Percentiles rank a stretch among this genome's conserved stretches.
Evolutionary conservation across 2,113 vertebrate genomes (phyloP).

Genomic region (Dermatemys mawii): DNA sequence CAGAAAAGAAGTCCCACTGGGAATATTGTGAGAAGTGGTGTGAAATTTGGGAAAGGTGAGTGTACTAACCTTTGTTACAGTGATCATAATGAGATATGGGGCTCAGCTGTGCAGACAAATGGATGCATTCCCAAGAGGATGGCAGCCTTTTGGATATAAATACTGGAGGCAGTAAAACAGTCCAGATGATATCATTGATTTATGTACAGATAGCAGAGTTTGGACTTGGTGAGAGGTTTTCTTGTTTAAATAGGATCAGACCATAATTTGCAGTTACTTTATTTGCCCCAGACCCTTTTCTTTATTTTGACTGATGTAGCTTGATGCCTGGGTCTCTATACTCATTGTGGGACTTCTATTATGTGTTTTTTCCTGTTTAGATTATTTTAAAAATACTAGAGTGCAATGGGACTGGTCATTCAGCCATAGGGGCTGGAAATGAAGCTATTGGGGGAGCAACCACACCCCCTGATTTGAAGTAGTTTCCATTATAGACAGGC

Average conservation of each 20-base stretch:
- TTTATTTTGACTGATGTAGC: not conserved
- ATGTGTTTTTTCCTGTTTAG: not conserved
- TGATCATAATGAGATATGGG: conserved; percentile 4
- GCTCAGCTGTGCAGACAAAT: conserved; percentile 6
- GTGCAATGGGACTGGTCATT: not conserved
- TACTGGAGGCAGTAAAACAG: conserved; percentile 29
- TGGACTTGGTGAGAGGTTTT: conserved; percentile 39
- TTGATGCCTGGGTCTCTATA: not conserved
- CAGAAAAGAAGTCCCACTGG: conserved; percentile 74
- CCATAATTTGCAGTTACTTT: not conserved
- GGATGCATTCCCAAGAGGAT: conserved; percentile 33
- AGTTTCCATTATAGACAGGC: no score
- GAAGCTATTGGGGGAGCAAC: no score
- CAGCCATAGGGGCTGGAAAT: not conserved
- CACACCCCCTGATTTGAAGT: no score
- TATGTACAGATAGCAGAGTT: conserved; percentile 45
- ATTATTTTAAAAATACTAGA: not conserved
- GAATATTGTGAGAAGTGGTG: conserved; percentile 73
- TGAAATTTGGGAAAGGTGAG: conserved; percentile 79
- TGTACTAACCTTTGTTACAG: not conserved
- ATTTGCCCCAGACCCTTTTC: conserved; percentile 7
- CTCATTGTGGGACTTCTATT: not conserved
- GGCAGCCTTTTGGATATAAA: not conserved
- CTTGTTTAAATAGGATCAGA: conserved; percentile 37
- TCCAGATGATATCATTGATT: conserved; percentile 32